Conservation (phyloP, 2,797 vertebrate species). For the Gobionotothen gibberifrons region DNA sequence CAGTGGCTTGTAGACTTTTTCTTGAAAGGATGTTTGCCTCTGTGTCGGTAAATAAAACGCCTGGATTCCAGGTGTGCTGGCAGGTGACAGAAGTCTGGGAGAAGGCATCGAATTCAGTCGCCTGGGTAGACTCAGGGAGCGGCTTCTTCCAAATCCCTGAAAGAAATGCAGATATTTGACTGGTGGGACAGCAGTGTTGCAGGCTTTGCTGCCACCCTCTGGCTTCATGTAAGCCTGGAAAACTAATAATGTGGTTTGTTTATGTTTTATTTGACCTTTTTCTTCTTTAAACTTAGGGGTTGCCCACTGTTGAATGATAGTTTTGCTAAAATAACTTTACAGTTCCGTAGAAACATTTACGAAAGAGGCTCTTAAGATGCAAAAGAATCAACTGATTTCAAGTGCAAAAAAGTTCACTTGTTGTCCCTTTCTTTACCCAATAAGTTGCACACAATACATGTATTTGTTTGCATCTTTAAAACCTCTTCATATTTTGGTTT, state of each 20-base stretch:
- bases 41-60: constrained; percentile 67
- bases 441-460: not conserved
- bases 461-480: not conserved
- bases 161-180: constrained; percentile 35
- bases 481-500: not conserved
- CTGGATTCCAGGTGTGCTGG: constrained; percentile 78
- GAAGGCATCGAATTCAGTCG: constrained; percentile 69
- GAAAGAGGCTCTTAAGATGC: not conserved
- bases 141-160: constrained; percentile 79
- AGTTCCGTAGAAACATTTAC: not conserved
- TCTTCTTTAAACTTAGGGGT: not conserved
- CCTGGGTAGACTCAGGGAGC: constrained; percentile 86
- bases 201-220: constrained; percentile 79
- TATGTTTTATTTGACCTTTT: not conserved
- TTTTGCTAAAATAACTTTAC: not conserved
- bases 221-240: constrained; percentile 35
- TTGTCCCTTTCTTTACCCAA: not conserved
- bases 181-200: constrained; percentile 2
- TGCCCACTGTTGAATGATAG: not conserved
- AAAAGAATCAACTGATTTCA: not conserved
- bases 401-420: not conserved
- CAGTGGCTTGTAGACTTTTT: constrained; percentile 81
- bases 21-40: constrained; percentile 77
- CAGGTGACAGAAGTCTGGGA: constrained; percentile 56
- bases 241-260: not conserved